These are phyloP conservation scores for Opisthocomus hoazin DNA, from an alignment of 2,113 vertebrate species.

Conservation along the genomic window DNA sequence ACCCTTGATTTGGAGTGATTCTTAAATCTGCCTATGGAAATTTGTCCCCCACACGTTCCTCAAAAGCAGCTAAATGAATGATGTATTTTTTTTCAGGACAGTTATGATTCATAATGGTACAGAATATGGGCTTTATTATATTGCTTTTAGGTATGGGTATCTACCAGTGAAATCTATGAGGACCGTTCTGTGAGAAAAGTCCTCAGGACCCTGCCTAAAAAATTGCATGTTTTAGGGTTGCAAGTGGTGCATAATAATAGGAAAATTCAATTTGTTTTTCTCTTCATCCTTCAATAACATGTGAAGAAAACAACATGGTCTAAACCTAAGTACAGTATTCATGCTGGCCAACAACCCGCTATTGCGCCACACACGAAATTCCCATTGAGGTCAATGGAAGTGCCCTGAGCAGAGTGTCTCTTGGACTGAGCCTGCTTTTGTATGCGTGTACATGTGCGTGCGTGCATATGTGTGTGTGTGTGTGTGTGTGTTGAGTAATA, in stretches of 20 bases:
- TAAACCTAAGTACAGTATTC: constrained; percentile 16
- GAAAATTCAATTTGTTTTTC: constrained; percentile 41
- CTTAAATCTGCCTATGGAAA: not conserved
- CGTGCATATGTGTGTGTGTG: not conserved
- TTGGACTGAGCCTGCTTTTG: not conserved
- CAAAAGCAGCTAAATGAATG: not conserved
- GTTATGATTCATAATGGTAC: not conserved
- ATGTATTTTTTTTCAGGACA: not conserved
- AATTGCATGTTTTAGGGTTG: not conserved
- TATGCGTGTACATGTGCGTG: not conserved
- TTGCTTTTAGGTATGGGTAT: not conserved
- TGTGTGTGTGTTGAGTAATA: constrained; percentile 15
- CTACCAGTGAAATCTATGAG: not conserved
- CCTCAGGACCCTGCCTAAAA: not conserved
- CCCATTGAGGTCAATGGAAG: constrained; percentile 39
- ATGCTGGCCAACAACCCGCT: not conserved
- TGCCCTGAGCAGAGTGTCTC: not conserved
- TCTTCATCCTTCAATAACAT: constrained; percentile 10
- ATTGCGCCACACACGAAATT: constrained; percentile 39
- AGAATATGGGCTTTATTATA: not conserved
- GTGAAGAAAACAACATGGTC: constrained; percentile 13
- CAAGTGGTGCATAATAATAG: constrained; percentile 12
- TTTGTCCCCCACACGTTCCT: not conserved
- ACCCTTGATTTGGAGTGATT: not conserved
- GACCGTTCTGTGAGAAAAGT: not conserved